Percentiles rank a stretch among this genome's conserved stretches.
These are phyloP conservation scores for Eustalomyia histrio DNA, from an alignment of 2,888 invertebrate species.

Conservation along the genomic window DNA sequence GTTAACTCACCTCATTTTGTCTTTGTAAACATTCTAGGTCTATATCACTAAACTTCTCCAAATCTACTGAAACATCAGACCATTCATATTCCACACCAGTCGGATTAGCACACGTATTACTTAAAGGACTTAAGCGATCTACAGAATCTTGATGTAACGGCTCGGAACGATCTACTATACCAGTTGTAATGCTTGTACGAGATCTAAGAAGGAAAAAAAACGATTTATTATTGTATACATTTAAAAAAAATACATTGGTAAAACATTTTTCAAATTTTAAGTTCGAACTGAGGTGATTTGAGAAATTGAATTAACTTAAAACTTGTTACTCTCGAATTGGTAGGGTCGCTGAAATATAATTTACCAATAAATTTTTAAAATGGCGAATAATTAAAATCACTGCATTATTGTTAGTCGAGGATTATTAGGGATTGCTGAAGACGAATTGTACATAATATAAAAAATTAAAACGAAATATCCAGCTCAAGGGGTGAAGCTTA, in stretches of 20 bases:
- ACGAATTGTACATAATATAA: no score
- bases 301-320: no score
- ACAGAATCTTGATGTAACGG: constrained; percentile 77
- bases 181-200: constrained; percentile 83
- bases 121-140: constrained; percentile 78
- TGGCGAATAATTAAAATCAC: no score
- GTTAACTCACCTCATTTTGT: constrained; percentile 72
- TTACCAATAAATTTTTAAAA: no score
- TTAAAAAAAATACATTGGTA: background rate
- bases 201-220: constrained; percentile 70
- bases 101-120: constrained; percentile 73
- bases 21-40: constrained; percentile 77
- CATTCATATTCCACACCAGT: constrained; percentile 73
- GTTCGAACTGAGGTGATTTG: no score
- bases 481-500: no score
- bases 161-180: constrained; percentile 82
- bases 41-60: constrained; percentile 78
- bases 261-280: no score
- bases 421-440: no score
- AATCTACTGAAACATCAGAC: constrained; percentile 76
- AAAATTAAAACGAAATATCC: no score
- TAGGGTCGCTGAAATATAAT: no score
- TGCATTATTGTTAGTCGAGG: no score
- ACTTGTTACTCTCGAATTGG: no score
- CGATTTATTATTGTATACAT: constrained; percentile 11